These are phyloP conservation scores for Oplegnathus fasciatus DNA, from an alignment of 2,113 vertebrate species.

Conservation along the genomic window DNA sequence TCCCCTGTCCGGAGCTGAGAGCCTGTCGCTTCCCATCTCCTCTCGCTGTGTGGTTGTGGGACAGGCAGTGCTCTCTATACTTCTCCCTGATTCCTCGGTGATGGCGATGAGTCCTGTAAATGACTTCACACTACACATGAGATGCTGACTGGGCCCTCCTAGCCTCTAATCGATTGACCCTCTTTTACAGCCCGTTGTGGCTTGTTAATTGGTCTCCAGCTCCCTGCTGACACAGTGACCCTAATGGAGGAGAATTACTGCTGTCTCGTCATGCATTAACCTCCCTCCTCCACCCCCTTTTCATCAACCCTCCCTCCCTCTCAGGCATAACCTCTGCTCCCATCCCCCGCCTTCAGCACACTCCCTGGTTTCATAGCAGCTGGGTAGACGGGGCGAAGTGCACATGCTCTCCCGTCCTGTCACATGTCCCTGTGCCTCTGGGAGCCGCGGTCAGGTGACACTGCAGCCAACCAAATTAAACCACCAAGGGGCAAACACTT, in stretches of 20 bases:
- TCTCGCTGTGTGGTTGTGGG: conserved; percentile 21
- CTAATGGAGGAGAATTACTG: conserved; percentile 80
- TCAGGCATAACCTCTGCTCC: conserved; percentile 40
- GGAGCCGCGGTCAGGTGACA: conserved; percentile 71
- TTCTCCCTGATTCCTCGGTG: conserved; percentile 6
- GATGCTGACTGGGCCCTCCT: conserved; percentile 65
- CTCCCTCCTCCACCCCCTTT: conserved; percentile 51
- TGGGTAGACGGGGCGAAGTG: conserved; percentile 55
- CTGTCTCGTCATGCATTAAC: conserved; percentile 78
- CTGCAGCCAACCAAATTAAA: conserved; percentile 60
- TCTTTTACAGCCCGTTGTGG: conserved; percentile 67
- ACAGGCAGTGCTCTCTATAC: conserved; percentile 24
- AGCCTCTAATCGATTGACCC: conserved; percentile 77
- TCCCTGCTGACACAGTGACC: conserved; percentile 85
- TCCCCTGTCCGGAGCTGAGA: conserved; percentile 55
- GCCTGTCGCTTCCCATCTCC: conserved; percentile 70
- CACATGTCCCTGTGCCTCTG: conserved; percentile 64
- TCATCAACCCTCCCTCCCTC: conserved; percentile 40
- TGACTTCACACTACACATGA: conserved; percentile 64
- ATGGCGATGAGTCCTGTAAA: conserved; percentile 56
- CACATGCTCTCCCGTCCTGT: conserved; percentile 56
- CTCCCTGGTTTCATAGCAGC: conserved; percentile 59
- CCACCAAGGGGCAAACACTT: conserved; percentile 49
- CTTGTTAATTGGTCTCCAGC: conserved; percentile 79
- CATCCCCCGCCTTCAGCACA: conserved; percentile 15